phyloP scores from a whole-genome alignment of 1,140 invertebrate species.

The Liolophura sinensis region DNA sequence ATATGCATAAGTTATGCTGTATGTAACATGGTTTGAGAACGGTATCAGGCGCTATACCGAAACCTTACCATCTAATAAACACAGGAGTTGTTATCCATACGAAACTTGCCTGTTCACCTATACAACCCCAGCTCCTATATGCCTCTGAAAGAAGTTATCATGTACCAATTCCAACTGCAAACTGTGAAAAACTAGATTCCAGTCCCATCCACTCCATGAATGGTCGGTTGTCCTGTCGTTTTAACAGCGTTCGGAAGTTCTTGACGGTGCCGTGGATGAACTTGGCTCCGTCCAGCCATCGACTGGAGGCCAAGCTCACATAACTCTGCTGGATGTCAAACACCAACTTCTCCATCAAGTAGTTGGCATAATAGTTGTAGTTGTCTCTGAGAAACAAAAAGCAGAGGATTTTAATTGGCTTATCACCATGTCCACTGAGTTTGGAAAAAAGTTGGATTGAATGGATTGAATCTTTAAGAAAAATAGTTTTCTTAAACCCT shows the following conservation, averaged over 20 bases:
- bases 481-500: no score
- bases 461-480: no score
- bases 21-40: no score
- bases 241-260: conserved; percentile 24
- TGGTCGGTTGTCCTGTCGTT: conserved; percentile 23
- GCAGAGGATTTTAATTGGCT: not conserved
- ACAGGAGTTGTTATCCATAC: no score
- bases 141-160: no score
- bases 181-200: conserved; percentile 23
- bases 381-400: conserved; percentile 25
- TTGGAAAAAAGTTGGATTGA: no score
- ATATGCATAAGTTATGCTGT: no score
- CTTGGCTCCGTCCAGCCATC: conserved; percentile 34
- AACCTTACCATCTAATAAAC: no score
- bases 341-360: conserved; percentile 28
- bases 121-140: no score
- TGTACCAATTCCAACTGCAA: conserved; percentile 23
- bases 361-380: conserved; percentile 24
- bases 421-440: no score
- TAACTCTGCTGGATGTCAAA: conserved; percentile 32
- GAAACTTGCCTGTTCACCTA: no score
- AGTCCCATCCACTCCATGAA: conserved; percentile 41
- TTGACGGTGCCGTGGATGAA: conserved; percentile 33
- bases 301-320: conserved; percentile 32
- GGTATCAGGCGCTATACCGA: not conserved